Percentiles rank a stretch among this genome's conserved stretches.
These are phyloP conservation scores for Leptinotarsa undecemlineata DNA, from an alignment of 1,140 invertebrate species.

Conservation along the genomic window DNA sequence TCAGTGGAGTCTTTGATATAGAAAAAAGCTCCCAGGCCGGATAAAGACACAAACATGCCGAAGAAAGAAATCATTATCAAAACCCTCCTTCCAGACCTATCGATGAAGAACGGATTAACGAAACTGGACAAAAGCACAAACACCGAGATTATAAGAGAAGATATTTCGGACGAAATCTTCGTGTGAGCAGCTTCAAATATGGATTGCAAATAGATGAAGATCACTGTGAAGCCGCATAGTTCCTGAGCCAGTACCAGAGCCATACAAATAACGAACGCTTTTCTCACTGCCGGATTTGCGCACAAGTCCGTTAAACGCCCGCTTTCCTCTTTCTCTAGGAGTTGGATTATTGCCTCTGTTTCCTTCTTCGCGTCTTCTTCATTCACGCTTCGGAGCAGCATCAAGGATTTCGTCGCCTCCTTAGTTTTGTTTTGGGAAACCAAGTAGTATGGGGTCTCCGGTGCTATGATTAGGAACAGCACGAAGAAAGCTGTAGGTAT, in stretches of 20 bases:
- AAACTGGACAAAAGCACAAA: constrained; percentile 34
- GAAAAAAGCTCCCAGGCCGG: constrained; percentile 43
- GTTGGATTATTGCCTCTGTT: constrained; percentile 18
- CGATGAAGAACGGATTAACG: constrained; percentile 60
- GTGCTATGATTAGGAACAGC: constrained; percentile 57
- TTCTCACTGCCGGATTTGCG: constrained; percentile 8
- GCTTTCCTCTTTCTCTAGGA: background rate
- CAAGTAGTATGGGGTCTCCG: constrained; percentile 78
- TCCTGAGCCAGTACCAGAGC: constrained; percentile 74
- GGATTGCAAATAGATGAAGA: constrained; percentile 75
- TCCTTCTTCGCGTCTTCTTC: constrained; percentile 9
- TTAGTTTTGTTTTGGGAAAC: constrained; percentile 63
- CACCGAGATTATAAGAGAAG: constrained; percentile 28
- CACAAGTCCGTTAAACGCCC: background rate
- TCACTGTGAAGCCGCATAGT: constrained; percentile 78
- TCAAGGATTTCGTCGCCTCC: constrained; percentile 55
- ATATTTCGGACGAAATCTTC: constrained; percentile 53
- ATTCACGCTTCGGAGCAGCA: background rate
- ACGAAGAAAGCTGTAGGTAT: constrained; percentile 60
- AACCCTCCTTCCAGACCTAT: constrained; percentile 70
- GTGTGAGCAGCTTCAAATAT: constrained; percentile 69
- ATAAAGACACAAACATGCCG: constrained; percentile 58
- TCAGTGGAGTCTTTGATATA: constrained; percentile 34
- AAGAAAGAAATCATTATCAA: constrained; percentile 70
- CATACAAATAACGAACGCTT: constrained; percentile 55